Percentiles rank a stretch among this genome's conserved stretches.
Conservation (phyloP, 2,113 vertebrate species). For the Cranoglanis bouderius region DNA sequence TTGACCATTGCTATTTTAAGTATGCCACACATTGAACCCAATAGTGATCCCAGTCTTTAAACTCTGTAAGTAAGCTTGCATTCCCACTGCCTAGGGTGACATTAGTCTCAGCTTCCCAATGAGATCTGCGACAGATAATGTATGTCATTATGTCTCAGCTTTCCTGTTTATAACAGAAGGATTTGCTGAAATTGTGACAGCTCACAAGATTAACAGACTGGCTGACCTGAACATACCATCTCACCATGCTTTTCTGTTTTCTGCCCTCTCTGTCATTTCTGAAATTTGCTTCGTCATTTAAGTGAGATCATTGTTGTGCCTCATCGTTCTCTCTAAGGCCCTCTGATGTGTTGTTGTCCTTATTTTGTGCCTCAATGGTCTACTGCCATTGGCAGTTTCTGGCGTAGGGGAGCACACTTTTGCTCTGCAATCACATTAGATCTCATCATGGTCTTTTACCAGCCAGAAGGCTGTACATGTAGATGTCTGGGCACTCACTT, state of each 20-base stretch:
- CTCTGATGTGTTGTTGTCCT: constrained; percentile 41
- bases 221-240: not conserved
- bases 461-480: constrained; percentile 28
- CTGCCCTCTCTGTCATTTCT: constrained; percentile 6
- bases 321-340: constrained; percentile 22
- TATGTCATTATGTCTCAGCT: not conserved
- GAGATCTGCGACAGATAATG: not conserved
- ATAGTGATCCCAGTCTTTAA: not conserved
- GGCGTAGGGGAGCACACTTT: constrained; percentile 16
- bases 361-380: constrained; percentile 31
- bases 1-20: not conserved
- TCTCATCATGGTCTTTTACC: constrained; percentile 37
- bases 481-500: constrained; percentile 30
- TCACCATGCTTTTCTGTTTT: not conserved
- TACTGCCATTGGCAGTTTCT: constrained; percentile 25
- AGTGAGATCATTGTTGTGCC: constrained; percentile 11
- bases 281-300: constrained; percentile 3
- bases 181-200: not conserved
- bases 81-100: not conserved
- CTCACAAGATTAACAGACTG: constrained; percentile 11
- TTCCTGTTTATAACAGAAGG: not conserved
- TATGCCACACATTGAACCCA: not conserved
- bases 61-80: not conserved
- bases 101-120: not conserved
- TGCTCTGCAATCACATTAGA: constrained; percentile 46